Conservation (phyloP, 2,888 invertebrate species). For the Mesorhabditis sp. region DNA sequence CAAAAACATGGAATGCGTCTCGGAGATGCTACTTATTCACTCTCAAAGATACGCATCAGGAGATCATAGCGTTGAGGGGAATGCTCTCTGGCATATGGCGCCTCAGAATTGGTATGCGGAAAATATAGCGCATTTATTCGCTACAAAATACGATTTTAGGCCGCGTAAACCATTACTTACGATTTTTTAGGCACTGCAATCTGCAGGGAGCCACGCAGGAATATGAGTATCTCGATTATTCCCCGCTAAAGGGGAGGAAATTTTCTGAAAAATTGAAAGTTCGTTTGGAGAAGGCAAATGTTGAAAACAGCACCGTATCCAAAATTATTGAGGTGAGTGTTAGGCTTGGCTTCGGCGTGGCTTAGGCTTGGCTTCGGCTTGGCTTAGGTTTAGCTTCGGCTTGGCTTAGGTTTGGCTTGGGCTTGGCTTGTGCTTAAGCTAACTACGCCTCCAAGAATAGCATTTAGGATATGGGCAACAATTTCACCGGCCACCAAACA, state of each 20-base stretch:
- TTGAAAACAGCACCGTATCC: not conserved
- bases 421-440: too few species aligned
- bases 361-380: too few species aligned
- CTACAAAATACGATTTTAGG: not conserved
- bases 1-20: not conserved
- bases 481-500: not conserved
- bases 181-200: conserved; percentile 1
- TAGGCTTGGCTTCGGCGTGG: not conserved
- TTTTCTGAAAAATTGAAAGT: not conserved
- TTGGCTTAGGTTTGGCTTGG: too few species aligned
- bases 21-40: not conserved
- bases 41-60: not conserved
- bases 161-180: not conserved
- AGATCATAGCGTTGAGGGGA: not conserved
- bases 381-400: too few species aligned
- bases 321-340: not conserved
- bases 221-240: conserved; percentile 1
- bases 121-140: not conserved
- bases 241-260: not conserved
- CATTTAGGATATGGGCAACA: not conserved
- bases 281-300: not conserved
- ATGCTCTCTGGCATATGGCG: conserved; percentile 5
- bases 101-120: not conserved
- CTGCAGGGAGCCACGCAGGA: not conserved
- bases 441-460: not conserved